Base-by-base conservation (phyloP, 2,888 invertebrate genomes). In the Gonocerus acuteangulatus region DNA sequence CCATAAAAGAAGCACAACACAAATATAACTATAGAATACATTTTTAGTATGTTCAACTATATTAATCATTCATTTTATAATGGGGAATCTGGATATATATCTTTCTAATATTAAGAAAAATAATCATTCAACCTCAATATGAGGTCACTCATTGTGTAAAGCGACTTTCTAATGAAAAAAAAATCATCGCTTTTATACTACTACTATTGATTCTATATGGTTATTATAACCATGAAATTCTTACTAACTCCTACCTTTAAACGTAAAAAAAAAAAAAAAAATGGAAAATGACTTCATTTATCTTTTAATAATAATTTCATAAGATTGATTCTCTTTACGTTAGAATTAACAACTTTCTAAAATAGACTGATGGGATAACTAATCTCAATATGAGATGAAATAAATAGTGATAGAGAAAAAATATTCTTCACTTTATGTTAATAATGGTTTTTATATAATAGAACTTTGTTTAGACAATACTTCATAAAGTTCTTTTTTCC, bases 311-410 rank as follows among this genome's bases (percentile, higher is more conserved):
- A 27, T 27, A 6, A 6, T 27, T 27, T 27, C 27, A 27, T 27
- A 27, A 6, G 27, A 27, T n/a, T n/a, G n/a, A n/a, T n/a, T n/a
- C n/a, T n/a, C n/a, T n/a, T n/a, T n/a, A n/a, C n/a, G n/a, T n/a
- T n/a, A n/a, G n/a, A n/a, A n/a, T n/a, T n/a, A n/a, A n/a, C n/a
- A n/a, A 11, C 3, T 39, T 39, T 39, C 39, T 39, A n/a, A 39
- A n/a, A 4, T 39, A 39, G 39, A 39, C n/a, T 27, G 27, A 27
- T 27, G 27, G 52, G 39, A 42, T 39, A 52, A 36, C 52, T 52
- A 52, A 52, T 52, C 52, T 52, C 52, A 52, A 52, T 52, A 52
- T 52, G 52, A 52, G 52, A 52, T 42, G 52, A 52, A 52, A 52
- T 21, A 39, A 52, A 52, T 21, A 39, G 39, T 52, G 52, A 52